phyloP scores from a whole-genome alignment of 2,888 invertebrate species.

The Tachina grossa region DNA sequence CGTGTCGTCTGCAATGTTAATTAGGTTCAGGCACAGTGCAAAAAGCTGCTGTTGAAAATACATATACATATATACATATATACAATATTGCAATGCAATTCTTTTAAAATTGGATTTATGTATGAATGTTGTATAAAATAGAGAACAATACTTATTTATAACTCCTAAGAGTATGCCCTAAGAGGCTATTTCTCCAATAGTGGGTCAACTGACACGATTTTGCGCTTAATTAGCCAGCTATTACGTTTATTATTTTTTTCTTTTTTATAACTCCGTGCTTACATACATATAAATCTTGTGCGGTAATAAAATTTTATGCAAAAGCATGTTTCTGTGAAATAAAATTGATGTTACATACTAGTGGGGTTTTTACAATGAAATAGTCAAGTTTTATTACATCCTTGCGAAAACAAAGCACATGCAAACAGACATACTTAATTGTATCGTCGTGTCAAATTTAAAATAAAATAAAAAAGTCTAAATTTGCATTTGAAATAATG shows the following conservation, averaged over 20 bases:
- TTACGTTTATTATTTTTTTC: slow-evolving; percentile 26
- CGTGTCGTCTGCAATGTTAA: neutral
- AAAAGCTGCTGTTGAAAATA: neutral
- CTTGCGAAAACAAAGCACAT: too few species aligned
- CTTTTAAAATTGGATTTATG: too few species aligned
- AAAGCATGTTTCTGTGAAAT: slow-evolving; percentile 6
- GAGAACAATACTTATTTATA: too few species aligned
- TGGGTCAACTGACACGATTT: slow-evolving; percentile 56
- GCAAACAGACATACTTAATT: too few species aligned
- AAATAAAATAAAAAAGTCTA: too few species aligned
- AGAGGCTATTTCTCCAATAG: neutral
- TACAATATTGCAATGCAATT: too few species aligned
- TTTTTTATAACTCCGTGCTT: neutral
- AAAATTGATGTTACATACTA: neutral
- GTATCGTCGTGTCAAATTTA: too few species aligned
- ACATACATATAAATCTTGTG: neutral
- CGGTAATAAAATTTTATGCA: slow-evolving; percentile 35
- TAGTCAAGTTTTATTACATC: neutral
- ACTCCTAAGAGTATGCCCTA: too few species aligned
- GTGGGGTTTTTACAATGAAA: neutral
- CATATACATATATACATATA: too few species aligned
- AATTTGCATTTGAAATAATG: too few species aligned
- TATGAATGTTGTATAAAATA: too few species aligned
- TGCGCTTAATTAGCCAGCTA: slow-evolving; percentile 59
- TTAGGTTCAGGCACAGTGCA: neutral